A percentile compares a stretch with the other conserved stretches of the same genome.
phyloP scores from a whole-genome alignment of 2,797 vertebrate genomes.

The Periparus ater region DNA sequence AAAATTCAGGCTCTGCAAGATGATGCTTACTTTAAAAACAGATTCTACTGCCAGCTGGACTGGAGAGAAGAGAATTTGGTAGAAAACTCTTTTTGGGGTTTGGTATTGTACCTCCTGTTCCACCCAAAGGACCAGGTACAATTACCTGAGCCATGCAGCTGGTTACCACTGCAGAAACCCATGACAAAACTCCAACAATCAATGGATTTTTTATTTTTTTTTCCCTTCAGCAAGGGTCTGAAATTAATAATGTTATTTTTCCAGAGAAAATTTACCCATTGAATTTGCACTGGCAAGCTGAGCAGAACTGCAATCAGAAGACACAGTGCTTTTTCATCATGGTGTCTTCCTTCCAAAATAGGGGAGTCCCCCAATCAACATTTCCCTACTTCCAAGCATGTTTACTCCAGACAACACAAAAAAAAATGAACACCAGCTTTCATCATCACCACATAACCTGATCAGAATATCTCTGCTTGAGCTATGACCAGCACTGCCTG shows the following conservation, averaged over 20 bases:
- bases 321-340: not conserved
- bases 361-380: not conserved
- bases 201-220: not conserved
- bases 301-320: not conserved
- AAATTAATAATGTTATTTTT: conserved; percentile 11
- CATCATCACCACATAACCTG: not conserved
- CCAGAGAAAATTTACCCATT: not conserved
- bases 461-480: not conserved
- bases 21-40: not conserved
- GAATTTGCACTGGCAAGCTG: not conserved
- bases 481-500: not conserved
- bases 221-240: not conserved
- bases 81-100: not conserved
- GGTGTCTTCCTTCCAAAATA: not conserved
- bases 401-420: not conserved
- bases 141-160: not conserved
- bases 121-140: not conserved
- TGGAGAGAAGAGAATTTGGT: not conserved
- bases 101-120: not conserved
- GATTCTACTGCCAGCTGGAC: not conserved
- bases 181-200: not conserved
- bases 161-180: not conserved
- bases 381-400: not conserved
- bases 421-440: not conserved
- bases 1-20: not conserved